Percentiles rank a stretch among this genome's conserved stretches.
These are phyloP conservation scores for Coelopa pilipes DNA, from an alignment of 2,888 invertebrate species.

Conservation along the genomic window DNA sequence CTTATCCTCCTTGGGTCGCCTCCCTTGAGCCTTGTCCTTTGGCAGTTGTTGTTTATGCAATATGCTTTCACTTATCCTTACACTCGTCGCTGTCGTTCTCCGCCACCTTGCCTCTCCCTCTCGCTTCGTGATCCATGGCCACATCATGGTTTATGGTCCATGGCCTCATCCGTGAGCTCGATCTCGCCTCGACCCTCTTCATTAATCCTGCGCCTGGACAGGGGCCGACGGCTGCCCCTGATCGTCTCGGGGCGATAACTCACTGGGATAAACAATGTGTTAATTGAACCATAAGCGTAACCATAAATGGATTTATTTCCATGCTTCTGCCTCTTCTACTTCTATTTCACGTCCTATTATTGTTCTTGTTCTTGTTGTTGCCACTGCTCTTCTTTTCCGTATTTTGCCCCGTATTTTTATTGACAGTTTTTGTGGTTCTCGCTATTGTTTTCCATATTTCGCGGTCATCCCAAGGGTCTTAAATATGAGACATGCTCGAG, in stretches of 20 bases:
- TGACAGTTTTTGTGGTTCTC: no score
- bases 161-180: no score
- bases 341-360: background rate
- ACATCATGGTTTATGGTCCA: no score
- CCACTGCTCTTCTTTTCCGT: no score
- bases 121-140: no score
- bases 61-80: constrained; percentile 27
- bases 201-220: constrained; percentile 9
- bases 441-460: no score
- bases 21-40: background rate
- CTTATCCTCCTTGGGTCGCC: background rate
- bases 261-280: constrained; percentile 51
- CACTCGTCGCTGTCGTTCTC: background rate
- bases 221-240: background rate
- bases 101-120: no score
- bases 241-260: constrained; percentile 36
- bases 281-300: constrained; percentile 63
- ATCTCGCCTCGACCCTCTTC: background rate
- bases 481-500: no score
- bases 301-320: constrained; percentile 56
- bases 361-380: no score
- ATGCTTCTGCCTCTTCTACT: constrained; percentile 14
- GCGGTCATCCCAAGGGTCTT: no score
- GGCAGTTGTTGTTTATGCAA: background rate
- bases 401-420: no score